Conservation (phyloP, 2,888 invertebrate species). For the Drosophila borborema region DNA sequence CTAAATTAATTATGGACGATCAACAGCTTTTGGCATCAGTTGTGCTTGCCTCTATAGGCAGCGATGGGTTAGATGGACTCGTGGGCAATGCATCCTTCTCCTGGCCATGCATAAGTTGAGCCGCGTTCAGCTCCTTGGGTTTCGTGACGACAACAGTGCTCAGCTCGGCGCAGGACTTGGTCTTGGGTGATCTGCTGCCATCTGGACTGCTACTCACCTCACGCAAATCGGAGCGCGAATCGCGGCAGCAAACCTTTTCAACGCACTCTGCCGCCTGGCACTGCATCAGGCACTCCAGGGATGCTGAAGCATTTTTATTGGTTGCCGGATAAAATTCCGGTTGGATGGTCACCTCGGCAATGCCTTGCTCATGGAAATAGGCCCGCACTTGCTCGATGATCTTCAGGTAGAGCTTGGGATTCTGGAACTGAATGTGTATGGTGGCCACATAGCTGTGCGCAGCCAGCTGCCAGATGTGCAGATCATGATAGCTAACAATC, state of each 20-base stretch:
- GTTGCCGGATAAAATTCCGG: constrained; percentile 89
- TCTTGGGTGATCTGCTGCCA: constrained; percentile 32
- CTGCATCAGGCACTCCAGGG: constrained; percentile 81
- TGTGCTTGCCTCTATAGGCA: constrained; percentile 19
- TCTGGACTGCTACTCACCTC: constrained; percentile 68
- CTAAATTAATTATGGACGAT: constrained; percentile 29
- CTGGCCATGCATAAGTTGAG: constrained; percentile 43
- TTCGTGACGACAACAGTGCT: constrained; percentile 55
- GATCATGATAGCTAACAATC: constrained; percentile 92
- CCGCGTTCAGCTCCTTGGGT: constrained; percentile 56
- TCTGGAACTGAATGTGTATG: constrained; percentile 91
- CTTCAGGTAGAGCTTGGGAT: constrained; percentile 87
- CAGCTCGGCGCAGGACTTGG: constrained; percentile 62
- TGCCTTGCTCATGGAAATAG: constrained; percentile 92
- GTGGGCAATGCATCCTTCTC: constrained; percentile 5
- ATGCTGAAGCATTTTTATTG: constrained; percentile 66
- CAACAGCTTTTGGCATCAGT: constrained; percentile 13
- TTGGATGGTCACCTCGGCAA: constrained; percentile 93
- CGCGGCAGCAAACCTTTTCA: constrained; percentile 83
- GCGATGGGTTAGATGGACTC: constrained; percentile 43
- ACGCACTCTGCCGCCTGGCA: constrained; percentile 80
- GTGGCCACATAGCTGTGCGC: constrained; percentile 93
- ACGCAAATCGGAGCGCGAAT: constrained; percentile 78
- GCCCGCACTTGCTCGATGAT: constrained; percentile 88
- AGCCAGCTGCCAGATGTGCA: constrained; percentile 95